Evolutionary conservation across 2,888 invertebrate species (phyloP), one percentile per base, ranked within the genome.

Genomic region (Gymnocheta viridis): DNA sequence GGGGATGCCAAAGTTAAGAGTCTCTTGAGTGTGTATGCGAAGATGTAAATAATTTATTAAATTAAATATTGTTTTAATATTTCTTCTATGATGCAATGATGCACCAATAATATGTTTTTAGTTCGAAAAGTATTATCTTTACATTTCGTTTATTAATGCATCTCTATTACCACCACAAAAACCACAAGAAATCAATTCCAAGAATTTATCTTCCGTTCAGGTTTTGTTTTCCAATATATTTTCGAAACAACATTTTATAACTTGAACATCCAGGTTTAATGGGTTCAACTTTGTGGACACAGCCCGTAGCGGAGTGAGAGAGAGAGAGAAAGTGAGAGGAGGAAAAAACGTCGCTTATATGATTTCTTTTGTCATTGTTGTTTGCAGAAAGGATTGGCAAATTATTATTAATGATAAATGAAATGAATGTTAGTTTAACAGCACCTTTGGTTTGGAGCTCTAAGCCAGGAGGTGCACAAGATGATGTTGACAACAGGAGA

Each of bases 111-210:
- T 58, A 67, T 7, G 41, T 62, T 49, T 29, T 64, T 35, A 38
- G 27, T 67, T 60, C 49, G 47, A 64, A 60, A 38, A 70, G 22
- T 51, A 77, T 67, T 51, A 66, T 80, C 49, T 60, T 76, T 72
- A 72, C n/a, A 72, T 60, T 64, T 58, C 29, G 17, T 69, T 69
- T 67, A 54, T 47, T 29, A 17, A n/a, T 56, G 14, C 32, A 27
- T 44, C 22, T 67, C 41, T 60, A 32, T 38, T 62, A 74, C 67
- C 54, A 84, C 84, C 77, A 73, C 84, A 81, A 69, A 73, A 84
- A 81, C 84, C 84, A 73, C 84, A 84, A 84, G 84, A 84, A 84
- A 84, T 84, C 84, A 81, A 84, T 84, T 84, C 84, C 84, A 84
- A 51, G 84, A 84, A 84, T 81, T 77, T 81, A 81, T 84, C 77